These are phyloP conservation scores for Arrhamphus sclerolepis DNA, from an alignment of 2,797 vertebrate species.

Conservation along the genomic window DNA sequence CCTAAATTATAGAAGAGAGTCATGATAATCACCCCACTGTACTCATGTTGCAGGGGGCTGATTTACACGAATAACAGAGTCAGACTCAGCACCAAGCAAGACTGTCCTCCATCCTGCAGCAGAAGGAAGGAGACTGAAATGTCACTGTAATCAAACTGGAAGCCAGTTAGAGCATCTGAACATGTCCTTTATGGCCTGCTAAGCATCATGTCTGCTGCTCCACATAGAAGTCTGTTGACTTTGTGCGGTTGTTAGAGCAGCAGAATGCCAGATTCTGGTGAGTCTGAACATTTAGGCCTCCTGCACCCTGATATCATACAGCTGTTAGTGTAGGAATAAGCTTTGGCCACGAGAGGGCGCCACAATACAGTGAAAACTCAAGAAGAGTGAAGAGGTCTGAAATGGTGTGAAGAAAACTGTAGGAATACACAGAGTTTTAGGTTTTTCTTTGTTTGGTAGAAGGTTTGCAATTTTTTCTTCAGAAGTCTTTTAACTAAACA, in stretches of 20 bases:
- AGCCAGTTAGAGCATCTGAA: too few relatives aligned
- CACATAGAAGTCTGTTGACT: slow-evolving; percentile 9
- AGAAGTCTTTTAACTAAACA: too few relatives aligned
- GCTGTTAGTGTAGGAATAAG: slow-evolving; percentile 46
- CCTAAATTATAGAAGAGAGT: too few relatives aligned
- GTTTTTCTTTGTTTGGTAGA: too few relatives aligned
- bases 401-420: too few relatives aligned
- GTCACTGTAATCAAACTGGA: too few relatives aligned
- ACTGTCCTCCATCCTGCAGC: too few relatives aligned
- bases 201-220: not conserved
- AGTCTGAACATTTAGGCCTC: slow-evolving; percentile 39
- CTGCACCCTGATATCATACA: slow-evolving; percentile 49
- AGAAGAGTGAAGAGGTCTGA: too few relatives aligned
- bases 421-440: too few relatives aligned
- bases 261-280: slow-evolving; percentile 22
- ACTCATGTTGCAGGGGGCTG: slow-evolving; percentile 36
- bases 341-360: slow-evolving; percentile 25
- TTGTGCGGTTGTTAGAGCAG: too few relatives aligned
- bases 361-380: slow-evolving; percentile 2
- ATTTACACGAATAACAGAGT: slow-evolving; percentile 29
- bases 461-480: too few relatives aligned
- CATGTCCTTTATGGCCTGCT: not conserved
- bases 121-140: too few relatives aligned
- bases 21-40: not conserved
- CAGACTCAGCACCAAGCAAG: not conserved